These are phyloP conservation scores for Gopherus flavomarginatus DNA, from an alignment of 2,113 vertebrate genomes.

Conservation along the genomic window DNA sequence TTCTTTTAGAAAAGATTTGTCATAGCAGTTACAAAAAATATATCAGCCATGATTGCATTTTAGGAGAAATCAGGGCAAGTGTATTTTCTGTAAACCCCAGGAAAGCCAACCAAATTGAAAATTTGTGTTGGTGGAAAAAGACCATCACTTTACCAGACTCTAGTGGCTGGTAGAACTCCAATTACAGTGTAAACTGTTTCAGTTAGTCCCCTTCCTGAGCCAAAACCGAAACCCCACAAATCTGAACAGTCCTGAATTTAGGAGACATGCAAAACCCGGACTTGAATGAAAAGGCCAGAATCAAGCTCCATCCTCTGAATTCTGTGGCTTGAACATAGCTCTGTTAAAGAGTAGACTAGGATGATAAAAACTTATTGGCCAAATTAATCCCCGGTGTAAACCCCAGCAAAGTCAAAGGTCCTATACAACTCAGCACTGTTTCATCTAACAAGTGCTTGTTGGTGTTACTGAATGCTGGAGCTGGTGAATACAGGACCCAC, in stretches of 20 bases:
- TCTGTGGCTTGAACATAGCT: neutral
- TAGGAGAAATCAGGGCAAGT: neutral
- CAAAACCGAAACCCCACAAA: neutral
- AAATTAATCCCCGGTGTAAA: slow-evolving; percentile 17
- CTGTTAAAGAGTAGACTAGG: neutral
- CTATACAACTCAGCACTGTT: neutral
- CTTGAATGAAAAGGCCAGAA: neutral
- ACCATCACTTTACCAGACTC: neutral
- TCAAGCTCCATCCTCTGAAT: neutral
- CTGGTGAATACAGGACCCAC: neutral
- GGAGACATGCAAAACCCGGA: neutral
- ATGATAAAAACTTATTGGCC: neutral
- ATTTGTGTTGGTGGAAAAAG: neutral
- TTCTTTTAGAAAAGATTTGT: slow-evolving; percentile 35
- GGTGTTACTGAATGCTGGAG: neutral
- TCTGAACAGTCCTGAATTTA: neutral
- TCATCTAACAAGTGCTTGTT: neutral
- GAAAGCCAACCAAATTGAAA: neutral
- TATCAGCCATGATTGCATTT: neutral
- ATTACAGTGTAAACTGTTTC: neutral
- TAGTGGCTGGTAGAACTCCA: neutral
- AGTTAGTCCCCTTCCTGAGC: neutral
- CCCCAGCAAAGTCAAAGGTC: neutral
- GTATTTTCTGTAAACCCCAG: neutral
- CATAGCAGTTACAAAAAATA: slow-evolving; percentile 44